These are phyloP conservation scores for Kryptolebias marmoratus DNA, from an alignment of 2,113 vertebrate genomes.

Conservation along the genomic window DNA sequence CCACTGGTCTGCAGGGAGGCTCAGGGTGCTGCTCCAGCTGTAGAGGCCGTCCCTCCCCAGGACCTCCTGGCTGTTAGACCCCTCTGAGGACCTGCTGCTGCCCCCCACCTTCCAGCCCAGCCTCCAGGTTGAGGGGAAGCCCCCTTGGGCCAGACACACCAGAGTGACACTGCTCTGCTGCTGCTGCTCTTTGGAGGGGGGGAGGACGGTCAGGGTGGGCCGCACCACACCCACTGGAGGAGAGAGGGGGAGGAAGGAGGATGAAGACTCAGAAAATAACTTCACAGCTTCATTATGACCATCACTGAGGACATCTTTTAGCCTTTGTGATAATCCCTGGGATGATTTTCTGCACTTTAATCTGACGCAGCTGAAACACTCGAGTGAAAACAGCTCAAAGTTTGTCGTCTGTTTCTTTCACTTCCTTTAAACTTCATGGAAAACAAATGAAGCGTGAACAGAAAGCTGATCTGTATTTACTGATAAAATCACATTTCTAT, in stretches of 20 bases:
- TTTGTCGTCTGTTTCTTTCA: slow-evolving; percentile 43
- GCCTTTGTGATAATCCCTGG: neutral
- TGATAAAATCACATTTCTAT: neutral
- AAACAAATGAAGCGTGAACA: slow-evolving; percentile 18
- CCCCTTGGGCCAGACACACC: slow-evolving; percentile 63
- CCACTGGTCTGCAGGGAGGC: no score
- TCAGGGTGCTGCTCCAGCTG: no score
- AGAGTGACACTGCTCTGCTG: slow-evolving; percentile 55
- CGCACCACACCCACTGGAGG: slow-evolving; percentile 40
- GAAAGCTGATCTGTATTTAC: slow-evolving; percentile 3
- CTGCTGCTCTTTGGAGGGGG: slow-evolving; percentile 57
- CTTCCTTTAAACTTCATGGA: slow-evolving; percentile 37
- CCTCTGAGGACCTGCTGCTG: slow-evolving; percentile 1
- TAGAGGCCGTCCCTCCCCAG: slow-evolving; percentile 2
- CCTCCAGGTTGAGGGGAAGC: slow-evolving; percentile 5
- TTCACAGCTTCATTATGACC: neutral
- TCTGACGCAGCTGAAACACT: slow-evolving; percentile 9
- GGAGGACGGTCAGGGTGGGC: slow-evolving; percentile 62
- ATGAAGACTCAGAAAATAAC: neutral
- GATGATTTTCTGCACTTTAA: slow-evolving; percentile 14
- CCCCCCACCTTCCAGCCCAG: slow-evolving; percentile 18
- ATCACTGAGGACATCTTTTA: neutral
- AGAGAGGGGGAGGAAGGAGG: neutral
- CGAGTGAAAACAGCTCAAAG: slow-evolving; percentile 7
- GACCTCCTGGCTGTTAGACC: slow-evolving; percentile 1